Evolutionary conservation across 23 tunicate species (phyloP), one percentile per base, ranked within the genome.

Genomic region (Botrylloides violaceus): DNA sequence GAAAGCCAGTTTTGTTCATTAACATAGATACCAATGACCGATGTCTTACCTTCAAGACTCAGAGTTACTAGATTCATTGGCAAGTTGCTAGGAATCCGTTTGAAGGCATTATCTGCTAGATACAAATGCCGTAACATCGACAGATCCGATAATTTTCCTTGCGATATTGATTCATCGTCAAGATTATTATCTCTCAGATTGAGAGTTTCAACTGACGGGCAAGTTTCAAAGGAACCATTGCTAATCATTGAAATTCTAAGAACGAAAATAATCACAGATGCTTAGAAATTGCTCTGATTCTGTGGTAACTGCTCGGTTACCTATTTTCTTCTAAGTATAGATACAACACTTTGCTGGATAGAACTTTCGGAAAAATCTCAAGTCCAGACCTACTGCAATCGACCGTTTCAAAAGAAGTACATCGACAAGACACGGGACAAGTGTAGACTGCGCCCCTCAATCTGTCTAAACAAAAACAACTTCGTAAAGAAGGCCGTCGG

Each of bases 11-110:
- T n/a, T n/a, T n/a, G n/a, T n/a, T n/a, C n/a, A n/a, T n/a, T n/a
- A n/a, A n/a, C n/a, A n/a, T n/a, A n/a, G n/a, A n/a, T n/a, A n/a
- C n/a, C n/a, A n/a, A n/a, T n/a, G n/a, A n/a, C n/a, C n/a, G n/a
- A n/a, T n/a, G n/a, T n/a, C 33, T 63, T 29, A 84, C 92, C 92
- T 63, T 77, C 72, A n/a, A 84, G 38, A 65, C 78, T 50, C 3
- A 84, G 68, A 19, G 75, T 72, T 15, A 63, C 34, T 3, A 84
- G 66, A 33, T 79, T 58, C 36, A 55, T 74, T 32, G 92, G 92
- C 32, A 84, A 62, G 32, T 57, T 76, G 20, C 28, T 47, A n/a
- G 92, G 92, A 19, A 84, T 61, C 18, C 31, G 22, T 25, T 25
- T 56, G 15, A 84, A 64, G 33, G 49, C 55, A 73, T 84, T 84